A percentile compares a stretch with the other conserved stretches of the same genome.
Conservation (phyloP, 2,888 invertebrate genomes). For the Leptopilina myrica region DNA sequence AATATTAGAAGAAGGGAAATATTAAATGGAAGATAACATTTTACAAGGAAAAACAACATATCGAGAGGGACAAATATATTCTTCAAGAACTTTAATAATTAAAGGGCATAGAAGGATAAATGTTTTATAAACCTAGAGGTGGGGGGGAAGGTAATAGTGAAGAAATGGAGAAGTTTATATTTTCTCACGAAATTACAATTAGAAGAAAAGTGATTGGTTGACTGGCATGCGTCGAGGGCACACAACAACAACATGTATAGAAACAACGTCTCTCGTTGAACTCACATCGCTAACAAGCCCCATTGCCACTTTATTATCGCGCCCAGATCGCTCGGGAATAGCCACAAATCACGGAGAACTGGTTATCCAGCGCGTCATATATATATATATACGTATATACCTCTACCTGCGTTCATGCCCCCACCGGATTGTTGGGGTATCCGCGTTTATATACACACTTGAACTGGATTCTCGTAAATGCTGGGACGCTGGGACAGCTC, state of each 20-base stretch:
- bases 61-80: too few species aligned
- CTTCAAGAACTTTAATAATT: too few species aligned
- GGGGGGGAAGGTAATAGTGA: too few species aligned
- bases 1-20: too few species aligned
- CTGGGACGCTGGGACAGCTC: slow-evolving; percentile 47
- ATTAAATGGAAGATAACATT: too few species aligned
- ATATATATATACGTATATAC: slow-evolving; percentile 41
- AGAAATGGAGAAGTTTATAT: too few species aligned
- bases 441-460: slow-evolving; percentile 36
- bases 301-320: slow-evolving; percentile 76
- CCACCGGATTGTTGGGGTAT: slow-evolving; percentile 40
- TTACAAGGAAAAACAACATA: too few species aligned
- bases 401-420: slow-evolving; percentile 57
- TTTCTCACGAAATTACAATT: slow-evolving; percentile 21
- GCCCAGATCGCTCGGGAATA: slow-evolving; percentile 71
- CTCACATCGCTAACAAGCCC: slow-evolving; percentile 73
- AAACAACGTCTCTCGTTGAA: slow-evolving; percentile 62
- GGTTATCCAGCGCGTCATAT: slow-evolving; percentile 67
- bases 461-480: slow-evolving; percentile 57
- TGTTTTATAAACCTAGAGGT: too few species aligned
- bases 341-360: slow-evolving; percentile 74
- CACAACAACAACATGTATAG: slow-evolving; percentile 42
- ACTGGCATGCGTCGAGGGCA: slow-evolving; percentile 62
- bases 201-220: slow-evolving; percentile 48
- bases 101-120: too few species aligned